These are phyloP conservation scores for Aldabrachelys gigantea DNA, from an alignment of 2,113 vertebrate species.

Conservation along the genomic window DNA sequence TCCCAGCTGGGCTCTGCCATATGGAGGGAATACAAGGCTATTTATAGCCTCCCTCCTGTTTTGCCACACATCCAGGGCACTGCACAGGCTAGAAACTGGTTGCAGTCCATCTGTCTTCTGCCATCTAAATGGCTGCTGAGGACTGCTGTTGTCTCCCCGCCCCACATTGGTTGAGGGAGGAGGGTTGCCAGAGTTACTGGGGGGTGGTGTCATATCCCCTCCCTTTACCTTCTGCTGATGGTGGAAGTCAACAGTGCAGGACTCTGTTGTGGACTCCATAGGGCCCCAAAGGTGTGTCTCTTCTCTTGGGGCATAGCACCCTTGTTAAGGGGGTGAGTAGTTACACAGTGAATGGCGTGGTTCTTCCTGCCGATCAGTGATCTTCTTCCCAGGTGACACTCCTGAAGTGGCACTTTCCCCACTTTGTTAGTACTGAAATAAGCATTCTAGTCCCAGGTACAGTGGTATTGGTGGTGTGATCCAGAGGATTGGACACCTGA, in stretches of 20 bases:
- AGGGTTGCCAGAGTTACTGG: background rate
- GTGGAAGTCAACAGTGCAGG: background rate
- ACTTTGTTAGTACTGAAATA: background rate
- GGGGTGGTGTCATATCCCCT: background rate
- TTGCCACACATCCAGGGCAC: background rate
- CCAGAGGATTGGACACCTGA: background rate
- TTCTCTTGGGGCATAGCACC: background rate
- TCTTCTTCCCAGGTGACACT: slow-evolving; percentile 16
- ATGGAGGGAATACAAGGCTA: background rate
- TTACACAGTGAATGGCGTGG: background rate
- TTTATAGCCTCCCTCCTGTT: background rate
- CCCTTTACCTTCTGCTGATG: background rate
- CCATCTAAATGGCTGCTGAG: background rate
- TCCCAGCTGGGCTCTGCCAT: background rate
- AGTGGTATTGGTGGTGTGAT: background rate
- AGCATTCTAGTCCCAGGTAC: background rate
- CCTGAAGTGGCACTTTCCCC: background rate
- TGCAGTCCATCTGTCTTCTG: background rate
- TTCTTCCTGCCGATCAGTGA: slow-evolving; percentile 36
- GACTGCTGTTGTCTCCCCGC: background rate
- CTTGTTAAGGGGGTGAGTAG: background rate
- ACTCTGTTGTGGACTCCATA: background rate
- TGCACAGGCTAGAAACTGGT: background rate
- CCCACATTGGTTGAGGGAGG: background rate
- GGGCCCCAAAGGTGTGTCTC: background rate